Evolutionary conservation across 2,888 invertebrate species (phyloP).

Genomic region (Caprella mutica): DNA sequence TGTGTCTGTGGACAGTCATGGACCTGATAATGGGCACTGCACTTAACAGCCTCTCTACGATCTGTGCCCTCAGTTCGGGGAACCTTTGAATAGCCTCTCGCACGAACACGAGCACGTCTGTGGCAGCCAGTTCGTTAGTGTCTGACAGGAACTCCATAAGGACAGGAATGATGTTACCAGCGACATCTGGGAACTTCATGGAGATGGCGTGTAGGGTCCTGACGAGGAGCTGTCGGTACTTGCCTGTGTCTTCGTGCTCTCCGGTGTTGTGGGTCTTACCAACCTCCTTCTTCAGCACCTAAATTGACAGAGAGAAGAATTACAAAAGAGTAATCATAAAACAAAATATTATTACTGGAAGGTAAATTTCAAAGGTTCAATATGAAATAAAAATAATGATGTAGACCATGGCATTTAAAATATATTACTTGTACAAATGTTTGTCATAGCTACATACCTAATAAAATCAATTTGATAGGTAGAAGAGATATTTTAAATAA

Average conservation of each 20-base stretch:
- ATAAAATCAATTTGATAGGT: too few species aligned
- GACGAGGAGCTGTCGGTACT: constrained; percentile 81
- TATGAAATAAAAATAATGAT: too few species aligned
- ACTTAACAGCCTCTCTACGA: constrained; percentile 65
- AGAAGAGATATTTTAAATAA: too few species aligned
- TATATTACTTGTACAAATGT: too few species aligned
- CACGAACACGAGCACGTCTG: constrained; percentile 87
- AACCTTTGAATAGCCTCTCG: constrained; percentile 76
- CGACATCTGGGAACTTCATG: constrained; percentile 91
- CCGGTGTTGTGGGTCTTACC: constrained; percentile 70
- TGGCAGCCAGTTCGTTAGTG: constrained; percentile 76
- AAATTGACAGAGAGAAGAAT: too few species aligned
- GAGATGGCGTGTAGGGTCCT: constrained; percentile 86
- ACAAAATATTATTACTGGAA: not conserved
- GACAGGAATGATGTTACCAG: constrained; percentile 83
- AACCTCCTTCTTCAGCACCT: constrained; percentile 52
- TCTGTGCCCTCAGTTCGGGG: constrained; percentile 56
- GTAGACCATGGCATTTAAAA: too few species aligned
- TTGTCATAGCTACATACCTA: too few species aligned
- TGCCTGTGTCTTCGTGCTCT: constrained; percentile 89
- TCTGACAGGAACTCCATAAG: constrained; percentile 85
- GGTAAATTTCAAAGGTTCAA: too few species aligned
- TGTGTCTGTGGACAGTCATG: constrained; percentile 82
- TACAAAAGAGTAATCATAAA: not conserved
- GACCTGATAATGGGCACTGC: constrained; percentile 75